phyloP scores from a whole-genome alignment of 2,113 vertebrate genomes.

The Orientallactaga bullata region DNA sequence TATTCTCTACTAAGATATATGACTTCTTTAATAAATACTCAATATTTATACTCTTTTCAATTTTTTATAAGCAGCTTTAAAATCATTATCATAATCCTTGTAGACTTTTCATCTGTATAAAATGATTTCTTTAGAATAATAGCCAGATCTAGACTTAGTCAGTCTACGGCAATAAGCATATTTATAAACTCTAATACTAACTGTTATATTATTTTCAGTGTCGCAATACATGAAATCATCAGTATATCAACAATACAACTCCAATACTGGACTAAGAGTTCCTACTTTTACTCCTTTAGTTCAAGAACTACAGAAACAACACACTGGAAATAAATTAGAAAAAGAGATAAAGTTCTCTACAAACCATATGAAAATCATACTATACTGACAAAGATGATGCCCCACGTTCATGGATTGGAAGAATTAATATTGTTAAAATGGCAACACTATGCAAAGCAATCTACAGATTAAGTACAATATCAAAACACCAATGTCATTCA shows the following conservation, averaged over 20 bases:
- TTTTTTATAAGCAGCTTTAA: conserved; percentile 41
- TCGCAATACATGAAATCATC: neutral
- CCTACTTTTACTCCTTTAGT: neutral
- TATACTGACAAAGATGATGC: neutral
- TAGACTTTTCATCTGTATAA: conserved; percentile 7
- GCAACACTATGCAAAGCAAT: neutral
- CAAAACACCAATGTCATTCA: neutral
- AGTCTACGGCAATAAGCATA: conserved; percentile 35
- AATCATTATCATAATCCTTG: conserved; percentile 11
- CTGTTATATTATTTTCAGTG: neutral
- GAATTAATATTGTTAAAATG: neutral
- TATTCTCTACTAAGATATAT: neutral
- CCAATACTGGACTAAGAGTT: neutral
- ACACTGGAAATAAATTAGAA: neutral
- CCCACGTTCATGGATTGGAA: neutral
- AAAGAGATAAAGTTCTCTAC: neutral
- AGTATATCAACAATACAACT: conserved; percentile 28
- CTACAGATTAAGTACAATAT: neutral
- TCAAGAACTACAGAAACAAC: neutral
- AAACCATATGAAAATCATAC: neutral
- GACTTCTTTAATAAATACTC: neutral
- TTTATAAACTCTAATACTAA: conserved; percentile 3
- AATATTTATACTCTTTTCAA: conserved; percentile 5
- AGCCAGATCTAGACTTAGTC: neutral
- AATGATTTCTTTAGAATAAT: conserved; percentile 51